Base-by-base conservation (phyloP, 1,140 invertebrate species). In the Drosophila takahashii region DNA sequence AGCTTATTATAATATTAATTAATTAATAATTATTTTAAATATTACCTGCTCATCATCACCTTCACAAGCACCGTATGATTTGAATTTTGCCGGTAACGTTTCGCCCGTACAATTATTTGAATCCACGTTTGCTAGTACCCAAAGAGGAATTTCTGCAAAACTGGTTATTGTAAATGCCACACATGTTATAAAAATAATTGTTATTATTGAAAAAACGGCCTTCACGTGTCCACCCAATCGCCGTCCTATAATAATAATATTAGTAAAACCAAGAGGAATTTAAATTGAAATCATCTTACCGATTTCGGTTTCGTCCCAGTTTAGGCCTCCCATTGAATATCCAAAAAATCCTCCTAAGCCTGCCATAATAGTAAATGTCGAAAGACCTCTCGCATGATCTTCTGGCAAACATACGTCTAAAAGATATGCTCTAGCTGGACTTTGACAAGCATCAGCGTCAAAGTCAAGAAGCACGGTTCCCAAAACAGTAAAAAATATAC, bases 291-390 rank as follows among this genome's bases (percentile, higher is more conserved):
- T 5, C 3, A 42, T 70, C 72, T 75, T 81, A 96, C 96, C 97
- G 66, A 98, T 94, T 57, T 94, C 93, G 0, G 96, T 98, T 42
- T 94, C 95, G 87, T 98, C 97, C 98, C 98, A 99, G 91, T 99
- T 96, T 26, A 99, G 96, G 0, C 96, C 98, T 13, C 98, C 98
- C 77, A 99, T 94, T 3, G 96, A 95, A 91, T 99, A 99, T 0
- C 98, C 98, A 90, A 99, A 95, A 77, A 97, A 97, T 11, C 98
- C 98, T 7, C 98, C 98, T 0, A 99, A 92, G 0, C 98, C 98
- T 1, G 98, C 98, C 97, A 99, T 98, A 60, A 99, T 95, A 0
- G 98, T 99, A 81, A 99, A 99, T 2, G 97, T 98, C 70, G 97
- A 98, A 2, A 99, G 92, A 1, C 98, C 98, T 76, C 95, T 95